phyloP scores from a whole-genome alignment of 1,140 invertebrate species.

The Bombyx mandarina region DNA sequence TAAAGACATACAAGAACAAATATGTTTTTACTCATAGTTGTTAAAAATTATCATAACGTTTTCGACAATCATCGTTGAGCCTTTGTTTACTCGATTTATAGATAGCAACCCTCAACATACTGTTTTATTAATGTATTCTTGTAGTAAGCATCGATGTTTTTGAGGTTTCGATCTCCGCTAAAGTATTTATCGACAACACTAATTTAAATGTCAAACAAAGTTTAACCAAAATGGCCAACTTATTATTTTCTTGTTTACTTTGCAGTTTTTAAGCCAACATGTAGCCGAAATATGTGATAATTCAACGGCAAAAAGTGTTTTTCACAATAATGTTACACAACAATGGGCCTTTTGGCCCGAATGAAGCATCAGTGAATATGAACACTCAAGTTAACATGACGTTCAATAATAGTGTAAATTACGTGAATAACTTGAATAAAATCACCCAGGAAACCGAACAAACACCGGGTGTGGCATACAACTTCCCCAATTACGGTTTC shows the following conservation, averaged over 20 bases:
- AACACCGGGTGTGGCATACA: constrained; percentile 26
- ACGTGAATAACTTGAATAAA: constrained; percentile 44
- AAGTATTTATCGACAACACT: background rate
- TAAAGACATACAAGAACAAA: too few species aligned
- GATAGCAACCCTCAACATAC: too few species aligned
- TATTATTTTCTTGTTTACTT: constrained; percentile 37
- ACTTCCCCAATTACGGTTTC: constrained; percentile 36
- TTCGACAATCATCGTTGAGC: too few species aligned
- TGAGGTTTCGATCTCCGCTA: background rate
- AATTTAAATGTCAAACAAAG: constrained; percentile 20
- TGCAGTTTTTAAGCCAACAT: constrained; percentile 26
- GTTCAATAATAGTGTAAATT: constrained; percentile 31
- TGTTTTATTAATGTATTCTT: background rate
- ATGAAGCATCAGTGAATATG: constrained; percentile 42
- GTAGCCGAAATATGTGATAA: constrained; percentile 22
- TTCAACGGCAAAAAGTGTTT: constrained; percentile 16
- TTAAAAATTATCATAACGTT: too few species aligned
- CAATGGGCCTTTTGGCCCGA: constrained; percentile 45
- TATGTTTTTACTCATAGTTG: too few species aligned
- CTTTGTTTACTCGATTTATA: too few species aligned
- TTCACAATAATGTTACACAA: constrained; percentile 54
- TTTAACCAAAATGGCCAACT: constrained; percentile 38
- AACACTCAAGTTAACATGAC: constrained; percentile 40
- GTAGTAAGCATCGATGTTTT: background rate
- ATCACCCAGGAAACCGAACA: constrained; percentile 28